Conservation (phyloP, 2,797 vertebrate genomes). For the Masticophis lateralis region DNA sequence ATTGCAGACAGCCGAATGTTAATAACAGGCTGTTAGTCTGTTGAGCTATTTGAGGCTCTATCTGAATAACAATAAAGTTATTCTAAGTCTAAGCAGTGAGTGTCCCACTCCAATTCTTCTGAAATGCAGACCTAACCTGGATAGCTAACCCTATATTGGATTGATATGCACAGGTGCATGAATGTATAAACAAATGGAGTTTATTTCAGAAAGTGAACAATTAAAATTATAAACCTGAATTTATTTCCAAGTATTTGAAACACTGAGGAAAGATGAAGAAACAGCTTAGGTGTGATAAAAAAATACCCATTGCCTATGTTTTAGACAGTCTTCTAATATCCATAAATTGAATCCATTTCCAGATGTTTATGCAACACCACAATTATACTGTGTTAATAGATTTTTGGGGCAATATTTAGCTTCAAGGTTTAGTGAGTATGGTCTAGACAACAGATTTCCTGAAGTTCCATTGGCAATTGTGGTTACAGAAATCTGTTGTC, state of each 20-base stretch:
- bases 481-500: background rate
- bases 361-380: background rate
- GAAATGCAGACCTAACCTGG: background rate
- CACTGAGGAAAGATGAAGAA: background rate
- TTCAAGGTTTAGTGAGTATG: background rate
- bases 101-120: background rate
- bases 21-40: too few species aligned
- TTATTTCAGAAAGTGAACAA: background rate
- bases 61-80: too few species aligned
- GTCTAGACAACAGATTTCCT: background rate
- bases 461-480: background rate
- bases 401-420: background rate
- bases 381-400: conserved; percentile 9
- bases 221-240: background rate
- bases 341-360: background rate
- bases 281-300: background rate
- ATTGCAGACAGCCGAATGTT: too few species aligned
- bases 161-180: background rate
- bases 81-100: background rate
- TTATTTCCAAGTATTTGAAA: background rate
- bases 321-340: background rate
- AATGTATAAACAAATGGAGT: background rate
- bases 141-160: background rate
- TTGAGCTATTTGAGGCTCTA: too few species aligned
- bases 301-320: background rate